These are phyloP conservation scores for Corticium candelabrum DNA, from an alignment of 37 sponge, comb jelly and placozoan species.

Conservation along the genomic window DNA sequence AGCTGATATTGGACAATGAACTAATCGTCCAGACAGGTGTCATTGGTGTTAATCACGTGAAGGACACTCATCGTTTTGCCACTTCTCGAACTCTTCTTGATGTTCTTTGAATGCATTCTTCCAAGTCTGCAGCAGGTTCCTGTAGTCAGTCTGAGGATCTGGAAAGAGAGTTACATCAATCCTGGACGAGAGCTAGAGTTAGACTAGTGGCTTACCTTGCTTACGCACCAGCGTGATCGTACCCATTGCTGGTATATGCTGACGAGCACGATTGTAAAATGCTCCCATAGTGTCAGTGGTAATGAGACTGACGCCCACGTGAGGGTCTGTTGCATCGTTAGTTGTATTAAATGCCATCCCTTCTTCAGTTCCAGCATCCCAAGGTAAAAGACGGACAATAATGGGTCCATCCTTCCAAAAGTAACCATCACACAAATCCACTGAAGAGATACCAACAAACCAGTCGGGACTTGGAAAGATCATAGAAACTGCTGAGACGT, in stretches of 20 bases:
- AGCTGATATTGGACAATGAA: background rate
- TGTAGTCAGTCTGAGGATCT: background rate
- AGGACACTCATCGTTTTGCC: background rate
- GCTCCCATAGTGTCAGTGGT: background rate
- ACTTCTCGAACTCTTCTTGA: background rate
- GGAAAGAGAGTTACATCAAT: background rate
- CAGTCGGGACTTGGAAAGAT: conserved; percentile 6
- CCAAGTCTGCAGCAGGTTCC: background rate
- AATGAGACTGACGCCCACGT: background rate
- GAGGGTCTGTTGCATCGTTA: background rate
- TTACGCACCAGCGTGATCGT: background rate
- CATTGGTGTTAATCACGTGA: too few species aligned
- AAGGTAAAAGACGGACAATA: background rate
- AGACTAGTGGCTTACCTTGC: background rate
- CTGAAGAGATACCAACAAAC: background rate
- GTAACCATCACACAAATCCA: background rate
- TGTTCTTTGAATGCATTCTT: background rate
- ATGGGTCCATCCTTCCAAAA: background rate
- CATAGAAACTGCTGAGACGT: background rate
- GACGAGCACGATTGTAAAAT: background rate
- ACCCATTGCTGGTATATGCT: background rate
- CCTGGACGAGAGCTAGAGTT: background rate
- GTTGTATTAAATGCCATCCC: background rate
- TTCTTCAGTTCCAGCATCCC: background rate
- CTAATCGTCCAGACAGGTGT: too few species aligned